Evolutionary conservation across 2,113 vertebrate species (phyloP).

Genomic region (Antechinus flavipes): DNA sequence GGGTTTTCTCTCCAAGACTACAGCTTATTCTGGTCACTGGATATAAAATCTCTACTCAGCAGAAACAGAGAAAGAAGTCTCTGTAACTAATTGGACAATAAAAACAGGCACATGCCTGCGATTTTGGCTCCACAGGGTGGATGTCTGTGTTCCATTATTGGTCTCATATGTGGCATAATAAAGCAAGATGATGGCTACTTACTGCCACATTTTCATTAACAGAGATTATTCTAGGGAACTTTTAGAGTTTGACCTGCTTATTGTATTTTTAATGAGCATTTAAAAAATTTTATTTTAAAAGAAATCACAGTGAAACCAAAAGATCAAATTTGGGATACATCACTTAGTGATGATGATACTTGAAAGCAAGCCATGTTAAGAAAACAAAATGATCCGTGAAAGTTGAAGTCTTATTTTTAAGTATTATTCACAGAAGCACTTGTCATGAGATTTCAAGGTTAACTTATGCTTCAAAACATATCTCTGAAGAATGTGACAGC

Average conservation of each 20-base stretch:
- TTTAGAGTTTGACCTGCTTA: background rate
- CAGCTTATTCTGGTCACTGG: slow-evolving; percentile 1
- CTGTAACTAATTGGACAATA: slow-evolving; percentile 10
- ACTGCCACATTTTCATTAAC: slow-evolving; percentile 21
- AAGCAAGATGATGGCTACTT: slow-evolving; percentile 1
- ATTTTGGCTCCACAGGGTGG: background rate
- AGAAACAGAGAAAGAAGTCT: slow-evolving; percentile 1
- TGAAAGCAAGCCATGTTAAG: background rate
- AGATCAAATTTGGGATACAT: slow-evolving; percentile 1
- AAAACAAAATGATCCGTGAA: background rate
- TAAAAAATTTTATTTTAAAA: background rate
- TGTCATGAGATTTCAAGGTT: background rate
- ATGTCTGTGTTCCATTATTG: slow-evolving; percentile 8
- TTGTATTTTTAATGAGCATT: background rate
- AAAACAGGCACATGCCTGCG: background rate
- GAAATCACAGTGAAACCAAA: background rate
- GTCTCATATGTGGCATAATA: background rate
- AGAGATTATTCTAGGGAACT: background rate
- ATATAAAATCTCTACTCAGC: background rate
- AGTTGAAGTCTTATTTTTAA: background rate
- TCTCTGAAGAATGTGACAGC: background rate
- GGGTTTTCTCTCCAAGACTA: background rate
- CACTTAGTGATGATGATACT: background rate
- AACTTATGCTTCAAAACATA: background rate
- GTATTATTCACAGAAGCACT: background rate